Base-by-base conservation (phyloP, 2,797 vertebrate species). In the Botia almorhae region DNA sequence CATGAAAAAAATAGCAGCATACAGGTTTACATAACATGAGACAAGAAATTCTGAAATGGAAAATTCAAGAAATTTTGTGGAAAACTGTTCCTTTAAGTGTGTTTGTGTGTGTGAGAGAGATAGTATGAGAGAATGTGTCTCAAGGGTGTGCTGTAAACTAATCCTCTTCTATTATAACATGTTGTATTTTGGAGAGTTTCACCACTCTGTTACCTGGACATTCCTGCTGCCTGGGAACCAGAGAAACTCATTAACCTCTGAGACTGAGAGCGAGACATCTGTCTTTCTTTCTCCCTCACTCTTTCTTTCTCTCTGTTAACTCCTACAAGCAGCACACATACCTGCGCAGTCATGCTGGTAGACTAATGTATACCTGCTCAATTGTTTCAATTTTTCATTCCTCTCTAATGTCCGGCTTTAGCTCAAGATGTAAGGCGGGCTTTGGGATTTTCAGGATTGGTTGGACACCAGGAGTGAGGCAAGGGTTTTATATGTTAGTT, bases 221-320 rank as follows among this genome's bases (percentile, higher is more conserved):
- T 93, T 93, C 90, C 87, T 89, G 86, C 84, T 86, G 87, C 88
- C 89, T 92, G 89, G 90, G 91, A 93, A 91, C 90, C 81, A 81
- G 87, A 87, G 61, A 74, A 74, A 83, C 81, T 84, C 85, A 91
- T 74, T 83, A 84, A 88, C 77, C 60, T 87, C 85, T 84, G 85
- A 64, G 80, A 74, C 76, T 74, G 77, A 89, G 86, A 85, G 85
- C 51, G 51, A 67, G 26, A 83, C 19, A 69, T 43, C 13, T 21
- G 81, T 86, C 84, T 84, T 85, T 82, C 80, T 81, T 79, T 73
- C 21, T 83, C 83, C 48, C 88, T 89, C 87, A 84, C 87, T 82
- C 78, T 83, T 85, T 86, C 82, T 88, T 90, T 89, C 90, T 90
- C 64, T 29, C 33, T 72, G 13, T 55, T 76, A 21, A 63, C 61